A percentile compares a stretch with the other conserved stretches of the same genome.
Evolutionary conservation across 1,140 invertebrate species (phyloP).

Genomic region (Pogonomyrmex californicus): DNA sequence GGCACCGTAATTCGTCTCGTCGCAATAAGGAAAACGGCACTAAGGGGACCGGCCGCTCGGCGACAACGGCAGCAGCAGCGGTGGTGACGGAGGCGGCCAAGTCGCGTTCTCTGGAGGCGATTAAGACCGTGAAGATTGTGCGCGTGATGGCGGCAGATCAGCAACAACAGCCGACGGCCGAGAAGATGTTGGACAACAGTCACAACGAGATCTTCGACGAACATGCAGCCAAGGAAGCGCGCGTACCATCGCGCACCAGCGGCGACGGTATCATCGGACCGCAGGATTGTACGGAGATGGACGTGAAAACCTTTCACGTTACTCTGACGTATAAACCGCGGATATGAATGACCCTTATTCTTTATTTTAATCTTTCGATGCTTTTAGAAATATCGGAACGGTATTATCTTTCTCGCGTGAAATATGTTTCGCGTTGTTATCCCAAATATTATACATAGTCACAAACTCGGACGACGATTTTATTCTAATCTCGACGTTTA

Average conservation of each 20-base stretch:
- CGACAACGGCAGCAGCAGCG: slow-evolving; percentile 62
- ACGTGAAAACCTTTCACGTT: slow-evolving; percentile 89
- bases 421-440: slow-evolving; percentile 14
- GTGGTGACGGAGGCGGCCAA: slow-evolving; percentile 82
- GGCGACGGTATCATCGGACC: slow-evolving; percentile 79
- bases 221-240: slow-evolving; percentile 71
- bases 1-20: slow-evolving; percentile 90
- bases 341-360: slow-evolving; percentile 85
- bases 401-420: slow-evolving; percentile 19
- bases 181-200: slow-evolving; percentile 80
- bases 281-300: slow-evolving; percentile 88
- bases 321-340: slow-evolving; percentile 90
- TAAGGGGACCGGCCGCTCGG: slow-evolving; percentile 79
- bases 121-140: slow-evolving; percentile 85
- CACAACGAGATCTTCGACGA: slow-evolving; percentile 78
- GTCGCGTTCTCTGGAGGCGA: slow-evolving; percentile 84
- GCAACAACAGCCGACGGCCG: slow-evolving; percentile 70
- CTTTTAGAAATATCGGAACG: not conserved
- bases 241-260: slow-evolving; percentile 59
- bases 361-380: slow-evolving; percentile 4
- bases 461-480: not conserved
- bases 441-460: not conserved
- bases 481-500: slow-evolving; percentile 1
- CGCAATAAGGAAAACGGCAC: slow-evolving; percentile 91
- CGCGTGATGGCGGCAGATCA: slow-evolving; percentile 83